Evolutionary conservation across 1,140 invertebrate species (phyloP), one percentile per base, ranked within the genome.

Genomic region (Linepithema humile): DNA sequence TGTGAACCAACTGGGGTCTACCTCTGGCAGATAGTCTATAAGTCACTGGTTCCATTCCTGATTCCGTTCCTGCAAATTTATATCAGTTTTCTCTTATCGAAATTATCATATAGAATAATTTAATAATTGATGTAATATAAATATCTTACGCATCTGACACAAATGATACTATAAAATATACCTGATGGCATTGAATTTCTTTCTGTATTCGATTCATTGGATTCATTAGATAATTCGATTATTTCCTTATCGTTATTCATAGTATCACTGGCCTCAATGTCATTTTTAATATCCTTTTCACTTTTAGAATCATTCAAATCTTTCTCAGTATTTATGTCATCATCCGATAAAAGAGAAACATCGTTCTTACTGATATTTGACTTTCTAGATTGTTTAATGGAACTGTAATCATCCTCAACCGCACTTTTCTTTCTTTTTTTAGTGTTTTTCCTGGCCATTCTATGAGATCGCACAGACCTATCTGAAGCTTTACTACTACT

Each of bases 11-110:
- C 35, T 92, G 91, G 0, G 91, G 91, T 10, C 89, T 88, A 48
- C 91, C 91, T 75, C 91, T 65, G 2, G 90, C 89, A 23, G 91
- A 92, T n/a, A 92, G 83, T 60, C 90, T 83, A 20, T 92, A 92
- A 59, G 85, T 91, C 20, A 92, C 91, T 70, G 91, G 89, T 72
- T 90, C 91, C 15, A 85, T n/a, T n/a, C n/a, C n/a, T n/a, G n/a
- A n/a, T n/a, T n/a, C n/a, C n/a, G n/a, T 74, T 17, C 40, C 86
- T 88, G n/a, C 20, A 84, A 88, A 55, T 26, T 77, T 15, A 0
- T 15, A 17, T 45, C 32, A 7, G 53, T 20, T 67, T 69, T 69
- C 15, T 29, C 40, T 53, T 67, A n/a, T 60, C 10, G 9, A 62
- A 20, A 1, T 15, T 48, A n/a, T 75, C 26, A 20, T 29, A 26